Evolutionary conservation across 2,113 vertebrate genomes (phyloP), one percentile per base, ranked within the genome.

Genomic region (Xiphophorus hellerii): DNA sequence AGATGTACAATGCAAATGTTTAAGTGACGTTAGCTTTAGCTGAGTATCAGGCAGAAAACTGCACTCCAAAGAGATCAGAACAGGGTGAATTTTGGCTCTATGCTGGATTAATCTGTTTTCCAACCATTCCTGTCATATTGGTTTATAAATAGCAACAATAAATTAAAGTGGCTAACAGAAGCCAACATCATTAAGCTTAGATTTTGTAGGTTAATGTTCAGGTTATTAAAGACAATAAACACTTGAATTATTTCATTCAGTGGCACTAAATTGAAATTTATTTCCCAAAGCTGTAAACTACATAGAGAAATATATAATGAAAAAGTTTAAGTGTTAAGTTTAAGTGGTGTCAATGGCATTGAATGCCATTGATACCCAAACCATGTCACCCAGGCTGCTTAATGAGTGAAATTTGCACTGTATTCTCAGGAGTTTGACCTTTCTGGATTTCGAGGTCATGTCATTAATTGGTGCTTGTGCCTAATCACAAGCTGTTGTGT

Each of bases 371-470:
- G 35, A 37, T 1, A 33, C 31, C 31, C 31, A 42, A 37, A 64
- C 67, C 58, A 35, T 27, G 64, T 25, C 22, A 66, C 7, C 22
- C 22, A 54, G 2, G 25, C 7, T 58, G 5, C 51, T 22, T 9
- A 25, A 7, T n/a, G 51, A n/a, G 2, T n/a, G 2, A 58, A 62
- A 74, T 67, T 37, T 71, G 14, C 5, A 27, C 48, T 37, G 3
- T 28, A 62, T 64, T 42, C 39, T 60, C 33, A n/a, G 44, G 15
- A 27, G 72, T 73, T 76, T 82, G 69, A 77, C 22, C 31, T 68
- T 58, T 17, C 39, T 80, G 39, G 61, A 70, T 61, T 78, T 39
- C 85, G 76, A 81, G 70, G 44, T 83, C 69, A 80, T 80, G 68
- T 74, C 71, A 71, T 78, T n/a, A 67, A 27, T n/a, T 68, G 76